phyloP scores from a whole-genome alignment of 2,113 vertebrate genomes.

The Melanocharis versteri region DNA sequence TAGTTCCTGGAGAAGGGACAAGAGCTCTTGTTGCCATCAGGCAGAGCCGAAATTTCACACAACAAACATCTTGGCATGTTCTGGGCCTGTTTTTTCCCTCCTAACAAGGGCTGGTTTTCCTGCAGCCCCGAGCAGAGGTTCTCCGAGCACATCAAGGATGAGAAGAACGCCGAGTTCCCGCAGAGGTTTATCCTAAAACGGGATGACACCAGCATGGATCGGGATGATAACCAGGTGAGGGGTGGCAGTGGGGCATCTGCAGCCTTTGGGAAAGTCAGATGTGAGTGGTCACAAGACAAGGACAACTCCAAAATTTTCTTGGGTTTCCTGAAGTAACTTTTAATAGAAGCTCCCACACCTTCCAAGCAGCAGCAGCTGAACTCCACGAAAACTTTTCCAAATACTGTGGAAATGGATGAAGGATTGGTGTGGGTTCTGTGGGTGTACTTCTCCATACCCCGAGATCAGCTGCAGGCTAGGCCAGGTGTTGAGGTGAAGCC shows the following conservation, averaged over 20 bases:
- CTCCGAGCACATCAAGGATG: slow-evolving; percentile 98
- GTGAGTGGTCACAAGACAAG: background rate
- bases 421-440: background rate
- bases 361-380: background rate
- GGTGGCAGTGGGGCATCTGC: background rate
- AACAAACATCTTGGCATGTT: rapidly evolving
- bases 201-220: slow-evolving; percentile 95
- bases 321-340: background rate
- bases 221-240: slow-evolving; percentile 97
- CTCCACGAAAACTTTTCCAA: background rate
- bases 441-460: background rate
- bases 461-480: background rate
- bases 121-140: slow-evolving; percentile 95
- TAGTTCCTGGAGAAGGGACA: background rate
- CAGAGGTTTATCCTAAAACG: slow-evolving; percentile 97
- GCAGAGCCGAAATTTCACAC: background rate
- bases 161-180: slow-evolving; percentile 93
- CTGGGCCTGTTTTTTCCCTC: rapidly evolving
- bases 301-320: background rate
- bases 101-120: slow-evolving; percentile 19
- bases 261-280: background rate
- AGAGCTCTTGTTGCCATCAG: background rate
- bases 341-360: background rate
- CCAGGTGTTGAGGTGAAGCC: background rate
- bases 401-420: background rate